Evolutionary conservation across 1,140 invertebrate genomes (phyloP), one percentile per base, ranked within the genome.

Genomic region (Asobara japonica): DNA sequence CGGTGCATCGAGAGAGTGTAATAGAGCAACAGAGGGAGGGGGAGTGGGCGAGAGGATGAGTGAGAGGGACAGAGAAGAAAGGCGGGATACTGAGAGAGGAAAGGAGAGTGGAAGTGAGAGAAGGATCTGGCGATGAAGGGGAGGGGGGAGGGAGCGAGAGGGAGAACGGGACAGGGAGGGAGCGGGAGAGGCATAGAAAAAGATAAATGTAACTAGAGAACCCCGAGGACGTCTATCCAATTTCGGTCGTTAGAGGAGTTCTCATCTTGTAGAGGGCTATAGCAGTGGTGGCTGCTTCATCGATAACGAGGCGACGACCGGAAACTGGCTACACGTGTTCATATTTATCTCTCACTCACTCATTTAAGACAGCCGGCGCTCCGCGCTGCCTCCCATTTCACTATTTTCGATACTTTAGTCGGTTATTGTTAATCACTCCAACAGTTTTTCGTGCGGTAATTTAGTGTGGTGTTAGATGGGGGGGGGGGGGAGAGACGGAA

Each of bases 131-230:
- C 25, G 13, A 7, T 31, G 0, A 11, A 29, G 31, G 29, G 3
- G 3, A 62, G 60, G 11, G 29, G 13, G 25, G 20, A 38, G 3
- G 22, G 13, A 65, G 22, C 8, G 31, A 65, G 33, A 38, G 33
- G 10, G 64, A 38, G 8, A 3, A 33, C 10, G 13, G 10, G 8
- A 3, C 0, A 18, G 18, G 41, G 38, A 22, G 13, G 10, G 8
- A 3, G 0, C 18, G 18, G 41, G 30, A 41, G 13, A 16, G 31
- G n/a, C 48, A 67, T 48, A 67, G 45, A 48, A 62, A 62, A 7
- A 62, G 60, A 62, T 62, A 62, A 62, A 69, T 69, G 66, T 69
- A 69, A 69, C 66, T 33, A 60, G 66, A 69, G 66, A 69, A 66
- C 25, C 25, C 25, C 18, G 33, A 30, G 45, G 66, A 69, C 16